phyloP scores from a whole-genome alignment of 2,797 vertebrate species.

The Cyclopterus lumpus region DNA sequence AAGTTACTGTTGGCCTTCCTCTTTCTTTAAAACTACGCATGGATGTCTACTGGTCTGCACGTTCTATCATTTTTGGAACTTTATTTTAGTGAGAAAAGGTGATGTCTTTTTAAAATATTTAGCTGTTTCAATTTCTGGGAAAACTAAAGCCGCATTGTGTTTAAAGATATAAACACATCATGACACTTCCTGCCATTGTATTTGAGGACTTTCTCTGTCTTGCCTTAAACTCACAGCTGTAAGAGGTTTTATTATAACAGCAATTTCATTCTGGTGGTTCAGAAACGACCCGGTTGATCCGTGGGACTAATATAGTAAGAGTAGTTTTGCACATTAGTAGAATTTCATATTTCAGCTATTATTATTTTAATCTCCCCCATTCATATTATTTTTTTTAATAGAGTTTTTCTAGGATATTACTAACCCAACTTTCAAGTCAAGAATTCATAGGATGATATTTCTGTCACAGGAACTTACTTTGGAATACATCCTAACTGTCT shows the following conservation, averaged over 20 bases:
- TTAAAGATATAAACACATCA: slow-evolving; percentile 55
- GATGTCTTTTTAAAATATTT: not conserved
- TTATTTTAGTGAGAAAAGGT: not conserved
- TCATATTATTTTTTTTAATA: no score
- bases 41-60: not conserved
- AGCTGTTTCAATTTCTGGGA: slow-evolving; percentile 9
- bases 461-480: no score
- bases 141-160: slow-evolving; percentile 31
- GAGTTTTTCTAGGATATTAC: not conserved
- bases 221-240: slow-evolving; percentile 40
- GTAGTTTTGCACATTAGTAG: not conserved
- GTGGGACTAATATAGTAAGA: not conserved
- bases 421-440: not conserved
- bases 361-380: no score
- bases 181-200: slow-evolving; percentile 78
- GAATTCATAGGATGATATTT: not conserved
- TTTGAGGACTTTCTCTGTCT: slow-evolving; percentile 59
- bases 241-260: slow-evolving; percentile 56
- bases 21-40: not conserved
- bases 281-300: not conserved
- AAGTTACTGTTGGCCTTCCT: slow-evolving; percentile 34
- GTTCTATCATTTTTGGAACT: not conserved
- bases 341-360: not conserved
- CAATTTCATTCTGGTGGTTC: not conserved
- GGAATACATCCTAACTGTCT: no score